phyloP scores from a whole-genome alignment of 1,140 invertebrate species.

The Ephestia elutella region DNA sequence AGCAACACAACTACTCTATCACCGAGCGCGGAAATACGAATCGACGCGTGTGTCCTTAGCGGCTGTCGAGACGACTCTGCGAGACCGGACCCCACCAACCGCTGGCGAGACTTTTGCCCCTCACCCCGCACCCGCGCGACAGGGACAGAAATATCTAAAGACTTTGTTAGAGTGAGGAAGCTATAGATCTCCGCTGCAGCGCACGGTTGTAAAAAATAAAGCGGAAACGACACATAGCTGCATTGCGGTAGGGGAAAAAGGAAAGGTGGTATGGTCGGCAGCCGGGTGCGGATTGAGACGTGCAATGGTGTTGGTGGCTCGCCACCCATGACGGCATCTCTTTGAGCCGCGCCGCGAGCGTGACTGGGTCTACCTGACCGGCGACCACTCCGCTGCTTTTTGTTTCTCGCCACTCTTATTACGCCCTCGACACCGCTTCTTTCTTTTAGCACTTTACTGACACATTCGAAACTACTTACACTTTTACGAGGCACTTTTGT shows the following conservation, averaged over 20 bases:
- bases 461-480: slow-evolving; percentile 67
- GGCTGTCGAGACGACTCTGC: slow-evolving; percentile 64
- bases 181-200: slow-evolving; percentile 68
- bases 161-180: slow-evolving; percentile 52
- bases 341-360: slow-evolving; percentile 78
- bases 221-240: slow-evolving; percentile 74
- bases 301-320: slow-evolving; percentile 73
- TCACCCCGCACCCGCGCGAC: slow-evolving; percentile 33
- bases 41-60: slow-evolving; percentile 46
- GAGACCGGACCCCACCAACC: slow-evolving; percentile 56
- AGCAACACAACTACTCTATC: slow-evolving; percentile 53
- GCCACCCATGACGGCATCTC: slow-evolving; percentile 80
- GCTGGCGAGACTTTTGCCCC: slow-evolving; percentile 30
- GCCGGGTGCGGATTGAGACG: slow-evolving; percentile 66
- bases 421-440: slow-evolving; percentile 56
- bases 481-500: slow-evolving; percentile 63
- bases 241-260: slow-evolving; percentile 74
- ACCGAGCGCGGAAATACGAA: slow-evolving; percentile 34
- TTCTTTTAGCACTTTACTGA: slow-evolving; percentile 55
- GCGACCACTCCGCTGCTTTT: slow-evolving; percentile 47
- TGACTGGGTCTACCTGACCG: slow-evolving; percentile 63
- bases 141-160: slow-evolving; percentile 42
- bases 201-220: slow-evolving; percentile 69
- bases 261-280: slow-evolving; percentile 66
- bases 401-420: slow-evolving; percentile 68